Percentiles rank a stretch among this genome's conserved stretches.
Conservation (phyloP, 2,113 vertebrate species). For the Syngnathoides biaculeatus region DNA sequence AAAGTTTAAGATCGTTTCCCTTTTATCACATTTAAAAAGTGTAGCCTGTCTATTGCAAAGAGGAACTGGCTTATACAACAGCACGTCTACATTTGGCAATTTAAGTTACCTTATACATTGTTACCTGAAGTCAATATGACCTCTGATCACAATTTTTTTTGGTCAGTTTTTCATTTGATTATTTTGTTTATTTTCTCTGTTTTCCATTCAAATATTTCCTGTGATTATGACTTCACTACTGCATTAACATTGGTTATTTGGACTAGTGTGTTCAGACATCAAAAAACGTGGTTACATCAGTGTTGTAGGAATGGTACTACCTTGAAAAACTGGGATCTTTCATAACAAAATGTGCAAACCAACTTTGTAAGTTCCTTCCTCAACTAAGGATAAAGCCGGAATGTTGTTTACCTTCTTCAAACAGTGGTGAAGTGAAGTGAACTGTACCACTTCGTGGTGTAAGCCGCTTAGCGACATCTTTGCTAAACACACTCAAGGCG, state of each 20-base stretch:
- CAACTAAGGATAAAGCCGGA: background rate
- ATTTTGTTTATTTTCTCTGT: background rate
- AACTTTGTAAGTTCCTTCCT: background rate
- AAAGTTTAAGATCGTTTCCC: no score
- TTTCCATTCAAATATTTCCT: background rate
- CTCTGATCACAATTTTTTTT: no score
- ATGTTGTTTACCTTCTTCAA: background rate
- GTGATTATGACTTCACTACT: background rate
- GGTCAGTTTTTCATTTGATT: no score
- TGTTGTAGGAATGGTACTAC: no score
- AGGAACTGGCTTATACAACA: no score
- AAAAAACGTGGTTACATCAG: no score
- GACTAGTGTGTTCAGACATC: no score
- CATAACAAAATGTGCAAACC: background rate
- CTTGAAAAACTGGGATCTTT: no score
- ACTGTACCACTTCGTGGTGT: constrained; percentile 14
- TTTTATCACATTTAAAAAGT: no score
- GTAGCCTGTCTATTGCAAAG: no score
- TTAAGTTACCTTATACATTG: background rate
- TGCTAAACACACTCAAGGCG: constrained; percentile 40
- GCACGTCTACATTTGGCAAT: no score
- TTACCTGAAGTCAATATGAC: background rate
- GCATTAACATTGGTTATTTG: background rate
- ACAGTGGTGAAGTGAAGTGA: background rate
- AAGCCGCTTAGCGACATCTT: constrained; percentile 30